Base-by-base conservation (phyloP, 2,888 invertebrate genomes). In the Cryptocheilus praepositus region DNA sequence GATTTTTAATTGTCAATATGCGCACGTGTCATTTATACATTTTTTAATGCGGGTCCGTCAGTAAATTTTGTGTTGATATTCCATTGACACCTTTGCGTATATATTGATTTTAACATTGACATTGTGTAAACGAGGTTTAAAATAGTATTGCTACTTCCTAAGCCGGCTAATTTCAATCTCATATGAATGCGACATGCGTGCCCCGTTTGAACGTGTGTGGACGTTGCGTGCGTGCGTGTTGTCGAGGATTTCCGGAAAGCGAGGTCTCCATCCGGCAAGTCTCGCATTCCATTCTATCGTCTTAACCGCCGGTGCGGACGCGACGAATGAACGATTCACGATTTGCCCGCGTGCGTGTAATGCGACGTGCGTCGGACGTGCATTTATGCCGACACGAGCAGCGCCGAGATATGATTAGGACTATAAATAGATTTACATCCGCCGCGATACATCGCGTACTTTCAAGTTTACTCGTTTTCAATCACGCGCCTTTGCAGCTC, bases 261-360 rank as follows among this genome's bases (percentile, higher is more conserved):
- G 70, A 71, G 75, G 64, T 70, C 67, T 70, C 64, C 77, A 73
- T 76, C 77, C 74, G 71, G 70, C 70, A 65, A 67, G 69, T 67
- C 64, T 71, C 44, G 63, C 75, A 73, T 77, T 76, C 73, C 75
- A 70, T 71, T 70, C 73, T 62, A 61, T 36, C 36, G 36, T 36
- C 36, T 36, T 36, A 36, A 36, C 36, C 49, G 49, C 18, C 49
- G 16, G 16, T 8, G 49, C 49, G 49, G 49, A 49, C 18, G 16
- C 16, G 49, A 49, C 49, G 49, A n/a, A 18, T 8, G 45, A 13
- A 21, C 51, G n/a, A 49, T 49, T 21, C 18, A 43, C 54, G 43
- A 56, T 36, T 22, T 45, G 49, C 16, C 3, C 16, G 46, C 7
- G 45, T 18, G 18, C 22, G 45, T 36, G 36, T 36, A 36, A 36